Evolutionary conservation across 2,113 vertebrate genomes (phyloP).

Genomic region (Rafetus swinhoei): DNA sequence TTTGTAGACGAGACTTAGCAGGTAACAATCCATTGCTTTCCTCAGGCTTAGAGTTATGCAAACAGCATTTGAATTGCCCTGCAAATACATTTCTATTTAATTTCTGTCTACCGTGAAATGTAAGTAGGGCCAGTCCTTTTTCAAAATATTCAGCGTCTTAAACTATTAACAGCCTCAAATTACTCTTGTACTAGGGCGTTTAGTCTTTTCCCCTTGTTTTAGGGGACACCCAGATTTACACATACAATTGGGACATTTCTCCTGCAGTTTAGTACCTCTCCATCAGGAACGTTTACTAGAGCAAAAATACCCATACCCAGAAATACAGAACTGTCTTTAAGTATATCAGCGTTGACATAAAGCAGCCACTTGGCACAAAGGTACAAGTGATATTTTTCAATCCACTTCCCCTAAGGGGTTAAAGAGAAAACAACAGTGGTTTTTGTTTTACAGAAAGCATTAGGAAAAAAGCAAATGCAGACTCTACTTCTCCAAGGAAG

Average conservation of each 20-base stretch:
- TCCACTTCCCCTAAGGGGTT: background rate
- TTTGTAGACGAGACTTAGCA: conserved; percentile 87
- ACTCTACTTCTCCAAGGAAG: conserved; percentile 77
- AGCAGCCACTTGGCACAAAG: background rate
- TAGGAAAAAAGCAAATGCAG: conserved; percentile 86
- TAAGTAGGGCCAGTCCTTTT: background rate
- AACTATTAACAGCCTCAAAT: background rate
- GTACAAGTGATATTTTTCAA: background rate
- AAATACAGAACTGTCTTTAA: too few relatives aligned
- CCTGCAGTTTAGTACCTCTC: background rate
- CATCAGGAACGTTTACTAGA: background rate
- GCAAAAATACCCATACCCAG: too few relatives aligned
- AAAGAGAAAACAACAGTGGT: background rate
- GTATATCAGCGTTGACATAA: background rate
- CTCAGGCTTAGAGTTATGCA: background rate
- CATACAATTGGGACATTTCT: background rate
- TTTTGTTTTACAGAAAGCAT: conserved; percentile 83
- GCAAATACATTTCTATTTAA: background rate
- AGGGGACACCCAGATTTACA: background rate
- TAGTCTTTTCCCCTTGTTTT: background rate
- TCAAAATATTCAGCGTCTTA: background rate
- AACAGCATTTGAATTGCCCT: background rate
- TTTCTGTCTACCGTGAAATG: background rate
- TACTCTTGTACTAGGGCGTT: background rate
- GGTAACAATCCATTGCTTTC: conserved; percentile 72